Base-by-base conservation (phyloP, 2,888 invertebrate genomes). In the Lamellibrachia columna region DNA sequence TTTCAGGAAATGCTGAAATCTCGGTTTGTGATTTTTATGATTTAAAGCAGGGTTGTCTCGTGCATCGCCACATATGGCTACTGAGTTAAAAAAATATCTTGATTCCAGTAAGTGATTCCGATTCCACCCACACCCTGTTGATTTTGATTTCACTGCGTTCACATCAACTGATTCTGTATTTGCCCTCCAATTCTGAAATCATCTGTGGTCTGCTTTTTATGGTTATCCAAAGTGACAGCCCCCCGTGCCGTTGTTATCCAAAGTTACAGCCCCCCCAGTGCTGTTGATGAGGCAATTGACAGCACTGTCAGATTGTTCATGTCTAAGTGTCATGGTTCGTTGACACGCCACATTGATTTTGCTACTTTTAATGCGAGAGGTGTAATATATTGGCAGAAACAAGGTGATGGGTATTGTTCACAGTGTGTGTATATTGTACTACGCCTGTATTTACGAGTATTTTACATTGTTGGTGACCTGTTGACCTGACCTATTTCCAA, bases 381-480 rank as follows among this genome's bases (percentile, higher is more conserved):
- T 40, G 40, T 40, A 75, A 75, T 75, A 15, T 4, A 22, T 75
- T 75, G 75, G 22, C 15, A 22, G 22, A 22, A n/a, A 75, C 75
- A 75, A 75, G n/a, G 22, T n/a, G n/a, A 22, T 1, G 15, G 75
- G 75, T 75, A n/a, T 75, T 75, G 22, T 75, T 75, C 15, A 75
- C 75, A 75, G 75, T 75, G 75, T 75, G 75, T 75, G 15, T 75
- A 75, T 75, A 75, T 75, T 22, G 75, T 75, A 75, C n/a, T 75
- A 4, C 75, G 75, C 75, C n/a, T 75, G 22, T 75, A 75, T 75
- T 75, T 75, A 75, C n/a, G 22, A 75, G 15, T 22, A 75, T 75
- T 75, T 75, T 75, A 75, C 75, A 75, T 75, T 75, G 75, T 75
- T 75, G 75, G 75, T 75, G 75, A 60, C 60, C 60, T 60, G 60